Evolutionary conservation across 2,113 vertebrate genomes (phyloP), one percentile per base, ranked within the genome.

Genomic region (Rhombomys opimus): DNA sequence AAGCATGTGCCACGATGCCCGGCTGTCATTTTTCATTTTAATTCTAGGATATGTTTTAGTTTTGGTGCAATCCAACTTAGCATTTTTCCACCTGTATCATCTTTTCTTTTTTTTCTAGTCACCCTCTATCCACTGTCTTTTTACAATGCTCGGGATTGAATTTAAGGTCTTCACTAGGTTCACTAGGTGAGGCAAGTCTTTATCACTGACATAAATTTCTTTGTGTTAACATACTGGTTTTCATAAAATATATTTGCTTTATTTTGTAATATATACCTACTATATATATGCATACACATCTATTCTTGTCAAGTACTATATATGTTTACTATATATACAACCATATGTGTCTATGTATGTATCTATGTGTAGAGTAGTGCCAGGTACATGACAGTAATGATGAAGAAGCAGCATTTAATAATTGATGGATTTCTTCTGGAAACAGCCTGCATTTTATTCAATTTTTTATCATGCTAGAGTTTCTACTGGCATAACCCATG

Each of bases 391-490:
- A 78, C 76, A 89, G 72, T 41, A 87, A 59, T 4, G 68, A 14
- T 72, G 32, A 94, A 89, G 85, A 93, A 82, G 32, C 38, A 89
- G 67, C 80, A 89, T 94, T 95, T 95, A 96, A 95, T 96, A 97
- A 93, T 87, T 95, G 50, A 96, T 96, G 30, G 22, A 5, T 10
- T 81, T 93, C 61, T 18, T 88, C 73, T 77, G 72, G 54, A 41
- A 92, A n/a, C 76, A 81, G 18, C 12, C 17, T 91, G 35, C 59
- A 13, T 90, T 93, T 73, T 63, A 80, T 84, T 94, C 22, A 54
- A 82, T 90, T 95, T 90, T 87, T 81, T 91, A 65, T 93, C 50
- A 59, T 52, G 30, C 41, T 8, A 0, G 73, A 87, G 57, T 72
- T 93, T 88, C 54, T 80, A 87, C 72, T 92, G 86, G 15, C 27